Evolutionary conservation across 2,113 vertebrate species (phyloP).

Genomic region (Toxotes chatareus): DNA sequence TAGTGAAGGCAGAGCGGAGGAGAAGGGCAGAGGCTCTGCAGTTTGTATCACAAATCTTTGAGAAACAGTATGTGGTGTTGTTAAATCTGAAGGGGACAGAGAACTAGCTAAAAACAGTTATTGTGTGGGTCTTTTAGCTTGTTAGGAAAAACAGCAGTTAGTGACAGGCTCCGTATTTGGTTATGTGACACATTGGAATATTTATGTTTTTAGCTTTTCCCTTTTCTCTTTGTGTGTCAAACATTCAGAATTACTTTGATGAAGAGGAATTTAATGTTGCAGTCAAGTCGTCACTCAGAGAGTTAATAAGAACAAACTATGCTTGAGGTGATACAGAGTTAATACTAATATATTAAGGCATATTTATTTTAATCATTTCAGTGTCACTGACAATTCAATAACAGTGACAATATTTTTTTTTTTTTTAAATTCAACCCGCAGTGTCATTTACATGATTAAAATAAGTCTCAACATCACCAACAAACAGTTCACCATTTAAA

Average conservation of each 20-base stretch:
- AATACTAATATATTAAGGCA: neutral
- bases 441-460: too few species aligned
- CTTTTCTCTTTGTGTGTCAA: neutral
- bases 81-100: neutral
- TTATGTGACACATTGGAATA: neutral
- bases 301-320: too few species aligned
- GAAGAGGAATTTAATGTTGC: neutral
- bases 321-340: neutral
- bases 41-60: neutral
- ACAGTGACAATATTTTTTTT: neutral
- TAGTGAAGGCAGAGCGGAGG: neutral
- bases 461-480: too few species aligned
- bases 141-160: too few species aligned
- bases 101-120: neutral
- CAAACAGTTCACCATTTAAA: neutral
- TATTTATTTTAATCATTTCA: neutral
- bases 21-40: constrained; percentile 11
- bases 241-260: neutral
- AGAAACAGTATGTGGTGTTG: neutral
- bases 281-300: too few species aligned
- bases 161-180: neutral
- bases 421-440: neutral
- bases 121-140: neutral
- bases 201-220: neutral
- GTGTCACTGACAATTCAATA: neutral